Percentiles rank a stretch among this genome's conserved stretches.
These are phyloP conservation scores for Caenorhabditis becei DNA, from an alignment of 2,888 invertebrate species.

Conservation along the genomic window DNA sequence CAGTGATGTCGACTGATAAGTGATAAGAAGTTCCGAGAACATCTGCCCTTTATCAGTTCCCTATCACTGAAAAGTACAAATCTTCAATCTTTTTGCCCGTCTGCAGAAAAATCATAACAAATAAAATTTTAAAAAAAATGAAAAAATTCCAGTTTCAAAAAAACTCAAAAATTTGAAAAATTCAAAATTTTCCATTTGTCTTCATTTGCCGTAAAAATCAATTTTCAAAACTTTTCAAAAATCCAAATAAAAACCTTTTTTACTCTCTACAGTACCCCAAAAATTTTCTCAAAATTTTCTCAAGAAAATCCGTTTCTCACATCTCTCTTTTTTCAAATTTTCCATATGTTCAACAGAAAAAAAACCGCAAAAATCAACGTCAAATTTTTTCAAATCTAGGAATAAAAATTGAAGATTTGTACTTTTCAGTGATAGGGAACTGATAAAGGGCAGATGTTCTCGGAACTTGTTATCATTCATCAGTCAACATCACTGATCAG, in stretches of 20 bases:
- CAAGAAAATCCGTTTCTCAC: no score
- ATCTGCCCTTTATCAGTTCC: constrained; percentile 25
- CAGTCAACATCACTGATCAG: constrained; percentile 22
- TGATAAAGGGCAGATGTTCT: constrained; percentile 35
- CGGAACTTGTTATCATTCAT: neutral
- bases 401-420: neutral
- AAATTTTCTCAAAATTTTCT: no score
- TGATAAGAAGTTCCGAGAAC: constrained; percentile 16
- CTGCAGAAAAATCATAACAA: constrained; percentile 10
- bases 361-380: no score
- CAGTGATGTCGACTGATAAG: constrained; percentile 6
- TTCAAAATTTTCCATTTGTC: neutral
- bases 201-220: no score
- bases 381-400: neutral
- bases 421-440: constrained; percentile 12
- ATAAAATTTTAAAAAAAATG: neutral
- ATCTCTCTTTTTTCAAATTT: no score
- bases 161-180: no score
- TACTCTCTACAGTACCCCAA: no score
- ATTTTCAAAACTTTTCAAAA: neutral
- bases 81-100: neutral
- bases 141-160: neutral
- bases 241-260: neutral
- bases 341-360: no score
- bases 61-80: constrained; percentile 9